Conservation (phyloP, 2,888 invertebrate species). For the Apotomis capreana region DNA sequence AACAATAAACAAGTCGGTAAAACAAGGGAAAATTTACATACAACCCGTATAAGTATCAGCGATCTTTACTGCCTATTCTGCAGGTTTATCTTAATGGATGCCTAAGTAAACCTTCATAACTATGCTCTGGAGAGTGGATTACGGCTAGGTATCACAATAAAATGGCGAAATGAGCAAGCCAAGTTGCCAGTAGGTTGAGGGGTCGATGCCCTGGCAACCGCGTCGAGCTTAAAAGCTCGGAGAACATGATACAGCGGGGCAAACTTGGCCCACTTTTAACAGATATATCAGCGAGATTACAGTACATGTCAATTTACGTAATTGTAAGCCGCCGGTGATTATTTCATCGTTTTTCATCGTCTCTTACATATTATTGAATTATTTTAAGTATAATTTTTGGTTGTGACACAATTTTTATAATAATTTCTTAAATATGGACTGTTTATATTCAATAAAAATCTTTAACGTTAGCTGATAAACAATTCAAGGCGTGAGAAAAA, state of each 20-base stretch:
- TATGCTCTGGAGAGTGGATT: constrained; percentile 31
- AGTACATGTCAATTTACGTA: constrained; percentile 39
- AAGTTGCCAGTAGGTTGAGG: constrained; percentile 75
- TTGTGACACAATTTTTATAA: neutral
- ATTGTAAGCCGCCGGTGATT: constrained; percentile 26
- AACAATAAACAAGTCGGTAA: constrained; percentile 30
- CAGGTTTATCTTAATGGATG: constrained; percentile 34
- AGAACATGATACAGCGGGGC: constrained; percentile 65
- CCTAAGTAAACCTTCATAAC: constrained; percentile 43
- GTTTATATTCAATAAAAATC: too few relatives aligned
- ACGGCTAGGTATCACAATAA: constrained; percentile 48
- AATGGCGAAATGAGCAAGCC: constrained; percentile 53
- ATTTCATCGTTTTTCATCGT: constrained; percentile 35
- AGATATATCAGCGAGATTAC: constrained; percentile 50
- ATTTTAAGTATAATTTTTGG: neutral
- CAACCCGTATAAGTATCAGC: constrained; percentile 20
- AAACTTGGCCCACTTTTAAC: constrained; percentile 79
- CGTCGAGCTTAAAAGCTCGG: constrained; percentile 74
- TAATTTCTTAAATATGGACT: too few relatives aligned
- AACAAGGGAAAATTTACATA: constrained; percentile 1
- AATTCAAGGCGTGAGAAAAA: too few relatives aligned
- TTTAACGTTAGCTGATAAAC: too few relatives aligned
- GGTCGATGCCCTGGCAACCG: constrained; percentile 78
- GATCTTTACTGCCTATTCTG: constrained; percentile 37
- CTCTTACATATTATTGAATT: neutral